These are phyloP conservation scores for Athrips mouffetella DNA, from an alignment of 2,888 invertebrate species.

Conservation along the genomic window DNA sequence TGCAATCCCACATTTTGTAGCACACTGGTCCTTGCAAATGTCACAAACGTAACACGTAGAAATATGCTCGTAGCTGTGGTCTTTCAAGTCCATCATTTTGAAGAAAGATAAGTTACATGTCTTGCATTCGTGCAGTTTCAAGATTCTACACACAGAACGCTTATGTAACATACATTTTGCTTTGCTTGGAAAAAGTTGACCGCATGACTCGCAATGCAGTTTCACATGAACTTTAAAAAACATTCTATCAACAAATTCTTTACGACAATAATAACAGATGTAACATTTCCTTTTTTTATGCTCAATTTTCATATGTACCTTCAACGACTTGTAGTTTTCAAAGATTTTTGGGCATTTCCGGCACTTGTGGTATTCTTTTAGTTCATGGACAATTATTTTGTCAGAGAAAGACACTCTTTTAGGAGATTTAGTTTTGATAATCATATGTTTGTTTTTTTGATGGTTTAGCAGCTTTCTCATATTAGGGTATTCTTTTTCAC, in stretches of 20 bases:
- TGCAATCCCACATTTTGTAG: conserved; percentile 47
- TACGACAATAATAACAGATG: conserved; percentile 63
- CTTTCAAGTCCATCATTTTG: conserved; percentile 58
- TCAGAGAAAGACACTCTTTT: conserved; percentile 66
- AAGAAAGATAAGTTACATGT: conserved; percentile 47
- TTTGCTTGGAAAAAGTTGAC: conserved; percentile 40
- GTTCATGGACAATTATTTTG: conserved; percentile 57
- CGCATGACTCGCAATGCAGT: conserved; percentile 60
- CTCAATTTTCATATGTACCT: conserved; percentile 45
- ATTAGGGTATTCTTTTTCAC: conserved; percentile 50
- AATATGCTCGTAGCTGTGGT: conserved; percentile 57
- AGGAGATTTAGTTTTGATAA: conserved; percentile 43
- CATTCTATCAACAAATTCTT: conserved; percentile 56
- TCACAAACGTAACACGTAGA: conserved; percentile 48
- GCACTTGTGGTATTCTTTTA: conserved; percentile 59
- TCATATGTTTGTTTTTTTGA: conserved; percentile 55
- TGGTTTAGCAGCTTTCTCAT: conserved; percentile 55
- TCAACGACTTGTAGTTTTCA: conserved; percentile 46
- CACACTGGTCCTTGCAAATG: conserved; percentile 59
- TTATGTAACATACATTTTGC: conserved; percentile 44
- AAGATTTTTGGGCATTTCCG: conserved; percentile 61
- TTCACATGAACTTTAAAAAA: conserved; percentile 66
- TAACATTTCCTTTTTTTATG: conserved; percentile 67
- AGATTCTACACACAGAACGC: conserved; percentile 40
- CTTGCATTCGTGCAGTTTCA: conserved; percentile 50